Conservation (phyloP, 2,888 invertebrate species). For the Metacarcinus magister region DNA sequence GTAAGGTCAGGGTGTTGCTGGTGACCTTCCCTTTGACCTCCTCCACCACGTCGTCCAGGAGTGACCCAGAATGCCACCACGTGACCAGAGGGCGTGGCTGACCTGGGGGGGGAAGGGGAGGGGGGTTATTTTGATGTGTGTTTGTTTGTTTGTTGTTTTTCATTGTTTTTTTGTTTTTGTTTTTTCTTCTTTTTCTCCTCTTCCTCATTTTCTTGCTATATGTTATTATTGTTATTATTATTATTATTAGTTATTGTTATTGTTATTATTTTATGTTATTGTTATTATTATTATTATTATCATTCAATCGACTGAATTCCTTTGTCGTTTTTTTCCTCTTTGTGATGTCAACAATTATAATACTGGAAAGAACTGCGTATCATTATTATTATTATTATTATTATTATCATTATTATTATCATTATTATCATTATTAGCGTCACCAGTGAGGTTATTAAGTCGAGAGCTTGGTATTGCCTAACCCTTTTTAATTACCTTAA, state of each 20-base stretch:
- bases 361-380: not conserved
- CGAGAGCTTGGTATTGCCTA: not conserved
- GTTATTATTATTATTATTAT: not conserved
- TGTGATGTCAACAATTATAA: not conserved
- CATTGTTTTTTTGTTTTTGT: too few species aligned
- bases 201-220: too few species aligned
- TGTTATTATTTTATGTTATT: not conserved
- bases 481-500: too few species aligned
- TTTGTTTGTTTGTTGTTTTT: not conserved
- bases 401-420: conserved; percentile 6
- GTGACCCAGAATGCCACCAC: conserved; percentile 81
- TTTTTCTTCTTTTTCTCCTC: too few species aligned
- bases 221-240: not conserved
- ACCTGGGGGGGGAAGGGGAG: conserved; percentile 30
- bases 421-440: not conserved
- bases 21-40: conserved; percentile 71
- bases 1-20: conserved; percentile 74
- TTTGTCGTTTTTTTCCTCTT: not conserved
- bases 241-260: not conserved
- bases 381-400: conserved; percentile 15
- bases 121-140: not conserved
- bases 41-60: conserved; percentile 81
- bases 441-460: not conserved
- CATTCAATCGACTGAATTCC: not conserved
- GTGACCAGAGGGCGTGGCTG: conserved; percentile 76